A percentile compares a stretch with the other conserved stretches of the same genome.
phyloP scores from a whole-genome alignment of 2,888 invertebrate species.

The Lycocerus yunnanus region DNA sequence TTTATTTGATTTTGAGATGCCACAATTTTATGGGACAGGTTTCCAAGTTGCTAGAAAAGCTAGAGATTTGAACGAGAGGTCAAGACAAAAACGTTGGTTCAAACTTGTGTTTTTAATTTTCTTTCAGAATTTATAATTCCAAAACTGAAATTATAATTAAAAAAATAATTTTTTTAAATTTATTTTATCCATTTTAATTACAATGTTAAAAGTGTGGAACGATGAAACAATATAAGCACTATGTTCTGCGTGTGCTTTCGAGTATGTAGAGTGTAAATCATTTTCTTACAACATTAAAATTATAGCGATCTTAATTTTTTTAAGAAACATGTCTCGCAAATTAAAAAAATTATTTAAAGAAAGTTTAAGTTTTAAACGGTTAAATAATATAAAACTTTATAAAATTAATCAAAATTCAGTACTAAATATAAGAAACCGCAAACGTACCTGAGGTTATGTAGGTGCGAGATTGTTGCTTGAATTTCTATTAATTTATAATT shows the following conservation, averaged over 20 bases:
- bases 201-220: not conserved
- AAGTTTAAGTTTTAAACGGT: not conserved
- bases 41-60: not conserved
- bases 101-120: not conserved
- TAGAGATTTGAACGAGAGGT: not conserved
- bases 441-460: not conserved
- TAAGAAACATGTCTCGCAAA: not conserved
- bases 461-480: not conserved
- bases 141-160: slow-evolving; percentile 7
- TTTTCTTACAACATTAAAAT: not conserved
- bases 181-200: not conserved
- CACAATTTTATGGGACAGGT: not conserved
- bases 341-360: not conserved
- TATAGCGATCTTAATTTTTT: not conserved
- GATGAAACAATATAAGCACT: not conserved
- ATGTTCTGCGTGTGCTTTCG: not conserved
- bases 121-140: not conserved
- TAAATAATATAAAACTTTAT: not conserved
- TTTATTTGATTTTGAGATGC: not conserved
- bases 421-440: not conserved
- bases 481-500: not conserved
- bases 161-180: not conserved
- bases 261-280: not conserved
- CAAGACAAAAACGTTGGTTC: not conserved
- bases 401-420: not conserved